phyloP scores from a whole-genome alignment of 2,797 vertebrate genomes.

The Leuciscus waleckii region DNA sequence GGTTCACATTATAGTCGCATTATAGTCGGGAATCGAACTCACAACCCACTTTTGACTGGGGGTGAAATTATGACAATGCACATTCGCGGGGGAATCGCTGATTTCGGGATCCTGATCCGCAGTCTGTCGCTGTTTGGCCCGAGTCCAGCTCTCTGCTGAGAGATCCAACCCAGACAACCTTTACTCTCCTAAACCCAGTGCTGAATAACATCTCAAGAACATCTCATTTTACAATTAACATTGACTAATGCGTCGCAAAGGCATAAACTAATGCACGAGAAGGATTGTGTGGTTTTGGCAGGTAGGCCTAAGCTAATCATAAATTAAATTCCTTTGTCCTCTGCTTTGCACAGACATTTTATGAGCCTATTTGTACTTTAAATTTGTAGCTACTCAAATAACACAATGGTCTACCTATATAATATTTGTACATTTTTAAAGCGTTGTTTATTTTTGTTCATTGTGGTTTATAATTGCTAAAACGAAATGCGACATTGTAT shows the following conservation, averaged over 20 bases:
- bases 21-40: not conserved
- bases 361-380: not conserved
- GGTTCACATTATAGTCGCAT: no score
- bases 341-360: not conserved
- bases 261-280: not conserved
- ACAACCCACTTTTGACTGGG: no score
- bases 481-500: not conserved
- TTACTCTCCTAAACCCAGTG: not conserved
- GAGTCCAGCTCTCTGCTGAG: slow-evolving; percentile 46
- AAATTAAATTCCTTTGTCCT: slow-evolving; percentile 9
- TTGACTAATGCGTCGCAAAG: not conserved
- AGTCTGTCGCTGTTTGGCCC: slow-evolving; percentile 62
- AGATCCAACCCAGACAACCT: slow-evolving; percentile 11
- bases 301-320: not conserved
- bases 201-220: slow-evolving; percentile 7
- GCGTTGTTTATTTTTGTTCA: not conserved
- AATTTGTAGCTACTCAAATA: not conserved
- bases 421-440: not conserved
- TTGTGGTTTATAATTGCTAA: not conserved
- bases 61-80: slow-evolving; percentile 40
- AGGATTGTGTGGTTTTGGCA: not conserved
- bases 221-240: slow-evolving; percentile 2
- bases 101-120: slow-evolving; percentile 48
- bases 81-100: slow-evolving; percentile 48
- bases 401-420: not conserved